Evolutionary conservation across 1,140 invertebrate genomes (phyloP).

Genomic region (Calephelis virginiensis): DNA sequence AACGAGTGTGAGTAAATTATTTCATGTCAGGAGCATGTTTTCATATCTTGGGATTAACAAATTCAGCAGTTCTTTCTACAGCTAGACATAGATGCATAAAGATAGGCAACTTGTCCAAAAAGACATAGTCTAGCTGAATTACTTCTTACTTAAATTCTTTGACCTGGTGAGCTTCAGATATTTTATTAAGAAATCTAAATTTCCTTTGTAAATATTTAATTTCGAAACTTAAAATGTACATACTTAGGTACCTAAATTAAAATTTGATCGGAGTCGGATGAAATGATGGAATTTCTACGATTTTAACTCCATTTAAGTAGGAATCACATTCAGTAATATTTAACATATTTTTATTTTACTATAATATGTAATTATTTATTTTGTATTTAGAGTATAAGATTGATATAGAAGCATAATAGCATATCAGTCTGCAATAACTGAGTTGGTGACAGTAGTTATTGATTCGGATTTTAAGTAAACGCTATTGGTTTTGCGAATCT

Average conservation of each 20-base stretch:
- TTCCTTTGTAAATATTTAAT: background rate
- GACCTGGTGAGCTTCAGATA: background rate
- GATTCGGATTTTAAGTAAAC: too few species aligned
- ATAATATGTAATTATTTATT: slow-evolving; percentile 7
- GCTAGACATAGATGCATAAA: too few species aligned
- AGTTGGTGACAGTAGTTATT: background rate
- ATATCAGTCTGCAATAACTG: background rate
- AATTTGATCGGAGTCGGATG: too few species aligned
- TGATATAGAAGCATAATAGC: slow-evolving; percentile 12
- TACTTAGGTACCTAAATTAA: background rate
- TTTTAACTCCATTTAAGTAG: background rate
- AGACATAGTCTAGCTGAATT: too few species aligned
- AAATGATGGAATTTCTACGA: background rate
- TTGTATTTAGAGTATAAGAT: slow-evolving; percentile 8
- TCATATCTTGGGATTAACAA: too few species aligned
- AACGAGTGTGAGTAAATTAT: too few species aligned
- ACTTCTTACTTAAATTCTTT: too few species aligned
- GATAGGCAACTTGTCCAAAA: too few species aligned
- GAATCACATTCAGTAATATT: background rate
- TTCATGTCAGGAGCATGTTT: too few species aligned
- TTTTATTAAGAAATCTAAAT: background rate
- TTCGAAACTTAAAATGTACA: background rate
- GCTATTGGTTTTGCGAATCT: too few species aligned
- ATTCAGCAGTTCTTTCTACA: too few species aligned
- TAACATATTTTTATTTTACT: background rate